Percentiles rank a stretch among this genome's conserved stretches.
Conservation (phyloP, 2,797 vertebrate species). For the Neostethus bicornis region DNA sequence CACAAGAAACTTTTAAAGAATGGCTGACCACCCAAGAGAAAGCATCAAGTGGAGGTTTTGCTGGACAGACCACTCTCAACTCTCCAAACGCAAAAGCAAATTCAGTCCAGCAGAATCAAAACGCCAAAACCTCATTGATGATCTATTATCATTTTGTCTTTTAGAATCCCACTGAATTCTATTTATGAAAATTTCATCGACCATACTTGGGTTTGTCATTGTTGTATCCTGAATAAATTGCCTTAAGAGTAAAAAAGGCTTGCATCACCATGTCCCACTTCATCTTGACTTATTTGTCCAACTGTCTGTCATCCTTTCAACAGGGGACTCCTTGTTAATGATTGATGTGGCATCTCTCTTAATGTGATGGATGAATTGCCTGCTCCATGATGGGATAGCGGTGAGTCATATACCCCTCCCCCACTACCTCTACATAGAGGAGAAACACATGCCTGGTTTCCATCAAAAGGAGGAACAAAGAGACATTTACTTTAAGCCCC, state of each 20-base stretch:
- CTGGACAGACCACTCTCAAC: slow-evolving; percentile 19
- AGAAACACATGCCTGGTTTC: slow-evolving; percentile 66
- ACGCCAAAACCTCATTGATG: slow-evolving; percentile 36
- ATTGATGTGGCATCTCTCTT: slow-evolving; percentile 78
- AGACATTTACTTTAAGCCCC: slow-evolving; percentile 71
- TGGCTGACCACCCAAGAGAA: slow-evolving; percentile 57
- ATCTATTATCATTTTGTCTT: slow-evolving; percentile 47
- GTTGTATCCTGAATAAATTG: slow-evolving; percentile 51
- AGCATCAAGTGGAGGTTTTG: slow-evolving; percentile 49
- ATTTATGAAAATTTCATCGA: slow-evolving; percentile 38
- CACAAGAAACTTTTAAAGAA: slow-evolving; percentile 36
- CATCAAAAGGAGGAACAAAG: slow-evolving; percentile 72
- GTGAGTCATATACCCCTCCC: slow-evolving; percentile 54
- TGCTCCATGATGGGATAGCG: slow-evolving; percentile 63
- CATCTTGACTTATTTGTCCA: slow-evolving; percentile 77
- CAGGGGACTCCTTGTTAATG: slow-evolving; percentile 75
- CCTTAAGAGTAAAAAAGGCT: slow-evolving; percentile 54
- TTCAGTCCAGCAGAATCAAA: slow-evolving; percentile 42
- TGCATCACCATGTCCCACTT: slow-evolving; percentile 70
- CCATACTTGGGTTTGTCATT: slow-evolving; percentile 43
- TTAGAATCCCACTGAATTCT: slow-evolving; percentile 43
- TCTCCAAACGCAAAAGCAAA: slow-evolving; percentile 38
- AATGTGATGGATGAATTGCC: slow-evolving; percentile 77
- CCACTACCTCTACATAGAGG: slow-evolving; percentile 31
- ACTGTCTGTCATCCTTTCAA: slow-evolving; percentile 76